Evolutionary conservation across 2,113 vertebrate genomes (phyloP), one percentile per base, ranked within the genome.

Genomic region (Paedocypris sp.): DNA sequence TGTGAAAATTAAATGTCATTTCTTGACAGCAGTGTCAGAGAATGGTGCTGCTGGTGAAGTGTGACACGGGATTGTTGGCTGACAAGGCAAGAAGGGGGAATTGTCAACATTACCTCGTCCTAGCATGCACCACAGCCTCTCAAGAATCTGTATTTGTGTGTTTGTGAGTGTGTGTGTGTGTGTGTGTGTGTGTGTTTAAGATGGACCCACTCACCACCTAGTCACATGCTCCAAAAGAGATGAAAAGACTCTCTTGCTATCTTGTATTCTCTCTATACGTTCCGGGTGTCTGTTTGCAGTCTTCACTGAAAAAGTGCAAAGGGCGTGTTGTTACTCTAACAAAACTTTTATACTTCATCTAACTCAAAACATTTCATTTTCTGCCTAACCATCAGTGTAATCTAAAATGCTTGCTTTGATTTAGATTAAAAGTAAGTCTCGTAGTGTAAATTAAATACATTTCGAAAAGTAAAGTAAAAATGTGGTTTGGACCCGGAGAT

Each of bases 1-100:
- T 78, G 78, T 76, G 78, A 76, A 86, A 84, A 83, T 84, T 72
- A 82, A 81, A 83, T 80, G 80, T 81, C 77, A 82, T 79, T 76
- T 80, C 72, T 78, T 79, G 80, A 85, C 80, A 82, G 81, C 65
- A 62, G 70, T 72, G 77, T 81, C 69, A 74, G 75, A 81, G 79
- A 81, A 82, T 80, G 79, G 79, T 77, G 75, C 71, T 75, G 80
- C 73, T 76, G 72, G 72, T 84, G 78, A 84, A 78, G 78, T 85
- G 80, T 81, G 79, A 85, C 80, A 82, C 71, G 73, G 56, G 68
- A 79, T 82, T 78, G 73, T 79, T 81, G 73, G 57, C 76, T 82
- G 85, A 86, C 80, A 82, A 81, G 77, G 69, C 72, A 78, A 73
- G 66, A 75, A 75, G 77, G 77, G 75, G 77, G 77, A 78, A 79